Conservation (phyloP, 2,888 invertebrate species). For the Yponomeuta malinellus region DNA sequence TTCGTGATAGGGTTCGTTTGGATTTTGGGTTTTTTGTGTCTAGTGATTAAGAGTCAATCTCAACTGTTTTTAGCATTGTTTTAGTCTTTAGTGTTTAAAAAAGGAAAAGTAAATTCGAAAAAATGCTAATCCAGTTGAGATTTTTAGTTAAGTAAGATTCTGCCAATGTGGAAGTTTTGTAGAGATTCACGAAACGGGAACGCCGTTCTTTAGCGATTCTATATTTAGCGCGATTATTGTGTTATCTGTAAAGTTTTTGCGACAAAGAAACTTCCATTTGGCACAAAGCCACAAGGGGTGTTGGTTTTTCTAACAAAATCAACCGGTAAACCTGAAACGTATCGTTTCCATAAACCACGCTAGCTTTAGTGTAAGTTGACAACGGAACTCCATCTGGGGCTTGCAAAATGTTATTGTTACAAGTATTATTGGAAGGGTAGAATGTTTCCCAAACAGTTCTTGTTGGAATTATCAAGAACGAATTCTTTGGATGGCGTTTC, state of each 20-base stretch:
- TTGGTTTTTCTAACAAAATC: slow-evolving; percentile 62
- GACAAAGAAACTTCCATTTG: slow-evolving; percentile 65
- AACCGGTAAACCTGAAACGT: slow-evolving; percentile 65
- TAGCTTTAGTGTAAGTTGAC: slow-evolving; percentile 37
- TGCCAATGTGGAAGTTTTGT: slow-evolving; percentile 64
- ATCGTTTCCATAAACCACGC: slow-evolving; percentile 68
- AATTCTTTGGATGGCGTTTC: slow-evolving; percentile 70
- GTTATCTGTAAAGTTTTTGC: slow-evolving; percentile 19
- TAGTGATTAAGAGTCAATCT: slow-evolving; percentile 24
- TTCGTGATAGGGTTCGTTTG: neutral
- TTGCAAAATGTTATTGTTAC: slow-evolving; percentile 57
- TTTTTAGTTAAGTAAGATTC: slow-evolving; percentile 55
- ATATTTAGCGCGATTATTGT: slow-evolving; percentile 17
- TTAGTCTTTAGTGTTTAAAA: neutral
- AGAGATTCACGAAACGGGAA: slow-evolving; percentile 19
- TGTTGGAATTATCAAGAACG: slow-evolving; percentile 45
- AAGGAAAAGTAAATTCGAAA: slow-evolving; percentile 19
- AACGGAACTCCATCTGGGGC: slow-evolving; percentile 50
- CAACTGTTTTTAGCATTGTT: slow-evolving; percentile 28
- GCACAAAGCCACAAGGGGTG: slow-evolving; percentile 73
- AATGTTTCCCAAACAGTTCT: slow-evolving; percentile 69
- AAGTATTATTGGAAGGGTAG: slow-evolving; percentile 54
- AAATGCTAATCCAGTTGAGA: slow-evolving; percentile 46
- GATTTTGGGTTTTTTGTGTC: slow-evolving; percentile 19
- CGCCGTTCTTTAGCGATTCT: neutral